Evolutionary conservation across 2,888 invertebrate species (phyloP), one percentile per base, ranked within the genome.

Genomic region (Venusia cambrica): DNA sequence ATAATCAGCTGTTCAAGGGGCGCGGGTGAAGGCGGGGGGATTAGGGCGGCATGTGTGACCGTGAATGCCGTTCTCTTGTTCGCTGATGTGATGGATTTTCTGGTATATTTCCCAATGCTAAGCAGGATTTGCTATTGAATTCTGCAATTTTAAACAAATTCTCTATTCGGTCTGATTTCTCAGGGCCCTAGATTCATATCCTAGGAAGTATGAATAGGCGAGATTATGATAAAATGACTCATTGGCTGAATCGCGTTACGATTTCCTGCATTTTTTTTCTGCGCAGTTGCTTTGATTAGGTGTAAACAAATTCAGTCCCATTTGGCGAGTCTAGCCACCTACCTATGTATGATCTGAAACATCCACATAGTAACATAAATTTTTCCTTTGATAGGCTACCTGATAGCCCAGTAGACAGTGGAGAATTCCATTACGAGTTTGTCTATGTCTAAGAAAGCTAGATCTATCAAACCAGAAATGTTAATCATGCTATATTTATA

Each of bases 1-100:
- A 65, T 84, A 84, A 87, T 88, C 87, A 88, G 87, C 88, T 88
- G 87, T 88, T 87, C 67, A 60, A 49, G 65, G 68, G 68, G 65
- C 38, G 70, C 59, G 73, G 73, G 67, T 73, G 62, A 67, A 64
- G 67, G 57, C n/a, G n/a, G 77, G 66, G 68, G 73, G 65, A 65
- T 72, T n/a, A n/a, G n/a, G n/a, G n/a, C n/a, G n/a, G 68, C 67
- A 66, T 72, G 65, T 64, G 62, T 81, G 83, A 78, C 79, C 83
- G 74, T 83, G 81, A 78, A 64, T 75, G 71, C 54, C 58, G 58
- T 60, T 53, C 63, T 51, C 51, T n/a, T 57, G 55, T 61, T 72
- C 62, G 71, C 61, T 67, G 65, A 73, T 64, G 71, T 65, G 64
- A 61, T 64, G 55, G 38, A 48, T 46, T 61, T 53, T 54, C 60